Percentiles rank a stretch among this genome's conserved stretches.
Conservation (phyloP, 2,113 vertebrate species). For the Pheucticus melanocephalus region DNA sequence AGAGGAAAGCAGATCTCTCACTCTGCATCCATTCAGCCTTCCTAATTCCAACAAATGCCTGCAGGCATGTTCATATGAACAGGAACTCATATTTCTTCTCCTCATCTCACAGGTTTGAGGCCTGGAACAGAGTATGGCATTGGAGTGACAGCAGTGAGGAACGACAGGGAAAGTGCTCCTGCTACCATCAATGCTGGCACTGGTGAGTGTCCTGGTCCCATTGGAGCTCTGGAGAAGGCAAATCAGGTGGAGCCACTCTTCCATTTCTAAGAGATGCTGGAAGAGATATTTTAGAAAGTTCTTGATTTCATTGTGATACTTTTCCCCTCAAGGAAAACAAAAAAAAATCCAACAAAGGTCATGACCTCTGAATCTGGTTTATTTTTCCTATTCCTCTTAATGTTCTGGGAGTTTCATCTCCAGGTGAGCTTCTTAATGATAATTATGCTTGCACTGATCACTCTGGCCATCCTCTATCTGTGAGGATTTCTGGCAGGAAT, state of each 20-base stretch:
- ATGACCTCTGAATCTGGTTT: neutral
- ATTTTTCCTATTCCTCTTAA: neutral
- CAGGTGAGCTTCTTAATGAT: neutral
- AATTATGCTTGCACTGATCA: neutral
- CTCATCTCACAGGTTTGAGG: constrained; percentile 78
- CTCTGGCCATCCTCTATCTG: neutral
- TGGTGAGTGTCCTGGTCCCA: constrained; percentile 72
- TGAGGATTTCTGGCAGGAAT: neutral
- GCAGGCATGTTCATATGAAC: neutral
- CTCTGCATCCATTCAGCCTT: neutral
- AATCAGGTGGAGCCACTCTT: neutral
- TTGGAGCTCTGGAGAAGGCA: neutral
- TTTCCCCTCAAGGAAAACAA: neutral
- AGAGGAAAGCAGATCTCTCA: neutral
- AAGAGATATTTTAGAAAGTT: neutral
- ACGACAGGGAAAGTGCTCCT: constrained; percentile 87
- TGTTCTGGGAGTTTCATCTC: neutral
- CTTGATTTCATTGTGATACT: neutral
- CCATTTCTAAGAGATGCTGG: neutral
- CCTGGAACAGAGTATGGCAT: constrained; percentile 96
- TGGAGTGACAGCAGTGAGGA: constrained; percentile 92
- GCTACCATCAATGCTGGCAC: constrained; percentile 93
- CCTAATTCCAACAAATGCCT: neutral
- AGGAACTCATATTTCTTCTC: neutral
- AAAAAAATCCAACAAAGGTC: neutral